Evolutionary conservation across 2,888 invertebrate genomes (phyloP).

Genomic region (Mantis religiosa): DNA sequence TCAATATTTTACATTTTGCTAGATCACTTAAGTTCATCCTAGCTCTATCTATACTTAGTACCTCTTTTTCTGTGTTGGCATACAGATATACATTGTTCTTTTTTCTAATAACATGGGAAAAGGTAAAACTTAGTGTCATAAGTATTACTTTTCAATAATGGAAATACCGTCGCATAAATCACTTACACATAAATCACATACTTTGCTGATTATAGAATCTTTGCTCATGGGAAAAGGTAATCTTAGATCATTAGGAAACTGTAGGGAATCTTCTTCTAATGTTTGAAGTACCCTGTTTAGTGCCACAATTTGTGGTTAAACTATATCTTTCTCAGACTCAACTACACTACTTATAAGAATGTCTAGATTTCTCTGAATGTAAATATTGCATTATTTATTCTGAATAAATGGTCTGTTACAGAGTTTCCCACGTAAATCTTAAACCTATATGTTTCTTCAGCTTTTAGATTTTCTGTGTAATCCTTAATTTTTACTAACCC

Average conservation of each 20-base stretch:
- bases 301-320: background rate
- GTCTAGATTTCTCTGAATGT: background rate
- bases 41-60: too few relatives aligned
- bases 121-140: background rate
- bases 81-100: background rate
- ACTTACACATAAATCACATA: background rate
- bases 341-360: background rate
- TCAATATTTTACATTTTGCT: too few relatives aligned
- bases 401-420: background rate
- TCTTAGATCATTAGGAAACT: background rate
- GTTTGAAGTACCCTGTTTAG: background rate
- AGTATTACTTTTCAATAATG: background rate
- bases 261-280: background rate
- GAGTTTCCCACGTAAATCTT: background rate
- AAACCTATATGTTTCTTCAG: too few relatives aligned
- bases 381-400: background rate
- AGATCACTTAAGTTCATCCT: too few relatives aligned
- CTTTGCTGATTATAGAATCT: background rate
- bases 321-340: background rate
- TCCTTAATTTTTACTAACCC: too few relatives aligned
- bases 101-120: background rate
- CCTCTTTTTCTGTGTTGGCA: background rate
- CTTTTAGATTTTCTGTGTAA: too few relatives aligned
- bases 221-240: background rate
- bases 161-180: background rate